phyloP scores from a whole-genome alignment of 2,797 vertebrate genomes.

The Rhadinocentrus ornatus region DNA sequence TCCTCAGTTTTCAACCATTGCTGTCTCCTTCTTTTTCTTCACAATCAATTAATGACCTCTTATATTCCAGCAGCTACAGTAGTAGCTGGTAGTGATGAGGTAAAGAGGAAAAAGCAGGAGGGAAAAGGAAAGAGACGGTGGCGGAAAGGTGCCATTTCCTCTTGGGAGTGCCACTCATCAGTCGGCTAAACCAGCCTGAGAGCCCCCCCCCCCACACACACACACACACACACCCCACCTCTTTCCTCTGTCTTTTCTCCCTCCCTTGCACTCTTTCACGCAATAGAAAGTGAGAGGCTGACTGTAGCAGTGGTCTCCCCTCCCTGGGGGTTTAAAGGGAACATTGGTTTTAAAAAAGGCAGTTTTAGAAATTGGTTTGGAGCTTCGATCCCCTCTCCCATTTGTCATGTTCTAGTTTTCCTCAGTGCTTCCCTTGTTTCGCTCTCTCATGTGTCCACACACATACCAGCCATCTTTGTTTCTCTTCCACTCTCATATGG shows the following conservation, averaged over 20 bases:
- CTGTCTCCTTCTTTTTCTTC: slow-evolving; percentile 43
- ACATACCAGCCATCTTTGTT: slow-evolving; percentile 39
- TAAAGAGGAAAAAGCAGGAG: slow-evolving; percentile 39
- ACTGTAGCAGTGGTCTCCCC: slow-evolving; percentile 47
- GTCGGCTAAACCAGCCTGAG: slow-evolving; percentile 25
- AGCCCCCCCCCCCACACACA: slow-evolving; percentile 22
- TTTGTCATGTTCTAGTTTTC: slow-evolving; percentile 73
- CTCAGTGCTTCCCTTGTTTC: slow-evolving; percentile 16
- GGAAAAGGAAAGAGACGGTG: slow-evolving; percentile 50
- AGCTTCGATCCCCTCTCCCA: slow-evolving; percentile 61
- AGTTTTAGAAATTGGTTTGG: slow-evolving; percentile 72
- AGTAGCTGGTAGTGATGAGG: slow-evolving; percentile 47
- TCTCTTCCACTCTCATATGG: slow-evolving; percentile 2
- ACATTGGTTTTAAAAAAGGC: slow-evolving; percentile 63
- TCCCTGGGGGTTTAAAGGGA: slow-evolving; percentile 56
- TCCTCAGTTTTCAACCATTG: slow-evolving; percentile 36
- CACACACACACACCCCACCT: too few relatives aligned
- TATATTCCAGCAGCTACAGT: slow-evolving; percentile 36
- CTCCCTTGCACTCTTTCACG: slow-evolving; percentile 19
- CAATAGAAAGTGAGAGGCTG: slow-evolving; percentile 61
- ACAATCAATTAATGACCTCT: slow-evolving; percentile 57
- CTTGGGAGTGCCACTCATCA: slow-evolving; percentile 64
- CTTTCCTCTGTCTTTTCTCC: slow-evolving; percentile 12
- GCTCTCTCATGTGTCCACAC: slow-evolving; percentile 16
- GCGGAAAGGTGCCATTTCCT: slow-evolving; percentile 73